Evolutionary conservation across 2,797 vertebrate species (phyloP).

Genomic region (Pygocentrus nattereri): DNA sequence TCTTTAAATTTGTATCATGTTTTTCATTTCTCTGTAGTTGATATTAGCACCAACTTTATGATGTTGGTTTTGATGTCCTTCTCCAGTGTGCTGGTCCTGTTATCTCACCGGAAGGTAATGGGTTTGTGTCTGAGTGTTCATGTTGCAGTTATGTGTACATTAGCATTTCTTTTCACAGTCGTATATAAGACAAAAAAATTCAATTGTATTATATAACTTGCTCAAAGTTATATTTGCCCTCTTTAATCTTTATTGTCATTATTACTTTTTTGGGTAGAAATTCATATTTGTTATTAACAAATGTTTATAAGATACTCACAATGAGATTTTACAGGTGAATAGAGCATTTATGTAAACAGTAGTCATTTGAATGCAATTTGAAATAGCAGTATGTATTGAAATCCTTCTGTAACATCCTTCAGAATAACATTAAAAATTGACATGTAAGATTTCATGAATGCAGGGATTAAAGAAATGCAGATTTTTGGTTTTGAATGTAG

Average conservation of each 20-base stretch:
- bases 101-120: slow-evolving; percentile 76
- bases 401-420: too few relatives aligned
- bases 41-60: slow-evolving; percentile 77
- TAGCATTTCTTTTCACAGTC: background rate
- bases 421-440: too few relatives aligned
- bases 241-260: background rate
- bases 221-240: background rate
- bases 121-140: background rate
- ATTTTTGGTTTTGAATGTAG: too few relatives aligned
- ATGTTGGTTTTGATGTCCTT: slow-evolving; percentile 73
- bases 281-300: too few relatives aligned
- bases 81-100: slow-evolving; percentile 77
- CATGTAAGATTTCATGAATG: too few relatives aligned
- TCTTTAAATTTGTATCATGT: background rate
- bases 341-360: too few relatives aligned
- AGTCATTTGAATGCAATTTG: too few relatives aligned
- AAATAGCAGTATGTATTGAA: too few relatives aligned
- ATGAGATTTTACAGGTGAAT: too few relatives aligned
- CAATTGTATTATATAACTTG: background rate
- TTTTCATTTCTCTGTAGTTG: slow-evolving; percentile 66
- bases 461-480: too few relatives aligned
- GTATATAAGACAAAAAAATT: too few relatives aligned
- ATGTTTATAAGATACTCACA: too few relatives aligned
- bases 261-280: background rate
- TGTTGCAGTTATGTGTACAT: background rate